These are phyloP conservation scores for Protodeltote pygarga DNA, from an alignment of 2,888 invertebrate genomes.

Conservation along the genomic window DNA sequence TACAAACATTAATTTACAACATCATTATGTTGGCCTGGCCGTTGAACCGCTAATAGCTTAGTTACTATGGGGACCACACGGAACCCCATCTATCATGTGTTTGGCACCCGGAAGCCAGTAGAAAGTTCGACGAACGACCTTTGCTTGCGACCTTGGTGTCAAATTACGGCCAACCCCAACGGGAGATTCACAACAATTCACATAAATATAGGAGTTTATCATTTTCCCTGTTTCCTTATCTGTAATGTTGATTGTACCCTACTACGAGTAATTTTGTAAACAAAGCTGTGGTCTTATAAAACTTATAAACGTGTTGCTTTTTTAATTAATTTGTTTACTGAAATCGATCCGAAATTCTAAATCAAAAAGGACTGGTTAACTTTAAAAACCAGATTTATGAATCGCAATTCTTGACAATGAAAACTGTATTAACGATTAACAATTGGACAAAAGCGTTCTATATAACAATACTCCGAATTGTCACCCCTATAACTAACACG, in stretches of 20 bases:
- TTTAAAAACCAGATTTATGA: constrained; percentile 7
- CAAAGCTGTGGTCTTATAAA: too few relatives aligned
- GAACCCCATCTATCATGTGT: constrained; percentile 69
- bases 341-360: too few relatives aligned
- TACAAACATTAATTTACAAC: constrained; percentile 47
- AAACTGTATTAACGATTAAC: neutral
- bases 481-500: constrained; percentile 5
- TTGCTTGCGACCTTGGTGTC: constrained; percentile 70
- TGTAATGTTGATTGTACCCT: neutral
- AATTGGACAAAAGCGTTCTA: neutral
- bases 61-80: constrained; percentile 46
- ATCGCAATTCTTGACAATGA: constrained; percentile 9
- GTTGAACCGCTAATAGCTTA: constrained; percentile 59
- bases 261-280: too few relatives aligned
- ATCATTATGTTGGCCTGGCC: constrained; percentile 61
- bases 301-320: too few relatives aligned
- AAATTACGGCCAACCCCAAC: constrained; percentile 49
- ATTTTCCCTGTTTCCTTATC: constrained; percentile 16
- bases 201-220: constrained; percentile 4
- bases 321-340: too few relatives aligned
- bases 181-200: neutral
- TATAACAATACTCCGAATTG: neutral
- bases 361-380: too few relatives aligned
- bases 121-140: constrained; percentile 74
- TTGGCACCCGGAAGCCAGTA: constrained; percentile 66